phyloP scores from a whole-genome alignment of 1,140 invertebrate genomes.

The Drosophila ironensis region DNA sequence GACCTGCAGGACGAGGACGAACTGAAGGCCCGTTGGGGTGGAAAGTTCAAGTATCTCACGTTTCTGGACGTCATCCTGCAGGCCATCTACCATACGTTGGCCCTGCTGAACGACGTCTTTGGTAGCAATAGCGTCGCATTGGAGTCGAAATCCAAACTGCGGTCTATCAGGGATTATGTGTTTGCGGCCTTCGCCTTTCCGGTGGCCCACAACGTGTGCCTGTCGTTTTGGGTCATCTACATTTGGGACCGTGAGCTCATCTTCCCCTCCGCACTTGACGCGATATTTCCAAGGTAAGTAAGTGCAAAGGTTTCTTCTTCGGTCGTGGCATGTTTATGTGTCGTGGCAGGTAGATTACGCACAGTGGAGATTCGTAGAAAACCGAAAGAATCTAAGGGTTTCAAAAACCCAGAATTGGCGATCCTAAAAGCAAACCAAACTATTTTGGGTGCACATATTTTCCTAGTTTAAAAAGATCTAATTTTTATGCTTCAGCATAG shows the following conservation, averaged over 20 bases:
- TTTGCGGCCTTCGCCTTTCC: conserved; percentile 73
- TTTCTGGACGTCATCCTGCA: conserved; percentile 70
- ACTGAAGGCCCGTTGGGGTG: conserved; percentile 62
- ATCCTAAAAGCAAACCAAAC: too few relatives aligned
- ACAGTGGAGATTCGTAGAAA: not conserved
- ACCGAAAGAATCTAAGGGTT: too few relatives aligned
- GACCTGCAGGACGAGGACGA: conserved; percentile 52
- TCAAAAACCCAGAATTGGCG: too few relatives aligned
- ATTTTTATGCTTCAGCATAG: too few relatives aligned
- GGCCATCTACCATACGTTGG: conserved; percentile 61
- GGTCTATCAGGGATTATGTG: conserved; percentile 51
- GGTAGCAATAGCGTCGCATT: conserved; percentile 46
- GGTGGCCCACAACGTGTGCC: conserved; percentile 63
- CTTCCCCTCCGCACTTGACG: conserved; percentile 64
- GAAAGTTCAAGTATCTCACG: conserved; percentile 76
- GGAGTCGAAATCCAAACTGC: conserved; percentile 41
- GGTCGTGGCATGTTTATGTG: not conserved
- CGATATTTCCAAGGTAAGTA: conserved; percentile 67
- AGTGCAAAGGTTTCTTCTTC: not conserved
- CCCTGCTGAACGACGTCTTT: conserved; percentile 60
- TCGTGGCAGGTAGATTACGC: not conserved
- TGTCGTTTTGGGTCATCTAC: conserved; percentile 73
- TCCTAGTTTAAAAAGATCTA: too few relatives aligned
- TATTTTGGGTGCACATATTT: too few relatives aligned
- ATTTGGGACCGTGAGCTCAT: conserved; percentile 70